A percentile compares a stretch with the other conserved stretches of the same genome.
Conservation (phyloP, 1,140 invertebrate genomes). For the Dinoponera quadriceps region DNA sequence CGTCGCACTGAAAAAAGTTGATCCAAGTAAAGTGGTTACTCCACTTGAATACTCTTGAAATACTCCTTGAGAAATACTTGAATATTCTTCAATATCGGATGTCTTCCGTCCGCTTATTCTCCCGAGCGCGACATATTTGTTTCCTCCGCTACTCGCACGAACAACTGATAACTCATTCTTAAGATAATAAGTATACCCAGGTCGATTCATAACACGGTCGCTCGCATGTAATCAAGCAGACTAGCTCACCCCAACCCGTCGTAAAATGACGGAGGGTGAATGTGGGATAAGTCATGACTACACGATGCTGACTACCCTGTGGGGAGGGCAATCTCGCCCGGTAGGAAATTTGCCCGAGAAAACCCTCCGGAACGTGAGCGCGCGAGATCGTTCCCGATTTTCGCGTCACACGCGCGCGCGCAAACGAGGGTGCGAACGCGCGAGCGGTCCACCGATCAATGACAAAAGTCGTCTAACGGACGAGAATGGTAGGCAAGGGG, state of each 20-base stretch:
- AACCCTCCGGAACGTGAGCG: background rate
- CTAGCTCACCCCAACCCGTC: background rate
- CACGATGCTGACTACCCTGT: background rate
- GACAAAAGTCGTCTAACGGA: conserved; percentile 44
- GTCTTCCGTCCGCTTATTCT: background rate
- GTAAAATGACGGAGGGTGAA: conserved; percentile 20
- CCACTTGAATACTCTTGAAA: no score
- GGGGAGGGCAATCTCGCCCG: background rate
- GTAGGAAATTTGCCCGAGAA: conserved; percentile 2
- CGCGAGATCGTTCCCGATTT: background rate
- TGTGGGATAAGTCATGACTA: background rate
- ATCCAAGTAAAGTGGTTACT: no score
- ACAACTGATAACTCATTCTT: conserved; percentile 4
- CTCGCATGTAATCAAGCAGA: background rate
- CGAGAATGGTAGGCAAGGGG: conserved; percentile 31
- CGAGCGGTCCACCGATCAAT: conserved; percentile 35
- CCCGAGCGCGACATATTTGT: background rate
- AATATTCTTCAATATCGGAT: background rate
- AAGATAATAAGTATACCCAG: conserved; percentile 15
- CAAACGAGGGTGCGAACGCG: conserved; percentile 20
- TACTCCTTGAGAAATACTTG: no score
- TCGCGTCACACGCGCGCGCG: background rate
- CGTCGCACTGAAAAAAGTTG: no score
- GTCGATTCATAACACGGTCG: conserved; percentile 1
- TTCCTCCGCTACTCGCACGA: background rate